Percentiles rank a stretch among this genome's conserved stretches.
These are phyloP conservation scores for Temnothorax rugatulus DNA, from an alignment of 2,888 invertebrate species.

Conservation along the genomic window DNA sequence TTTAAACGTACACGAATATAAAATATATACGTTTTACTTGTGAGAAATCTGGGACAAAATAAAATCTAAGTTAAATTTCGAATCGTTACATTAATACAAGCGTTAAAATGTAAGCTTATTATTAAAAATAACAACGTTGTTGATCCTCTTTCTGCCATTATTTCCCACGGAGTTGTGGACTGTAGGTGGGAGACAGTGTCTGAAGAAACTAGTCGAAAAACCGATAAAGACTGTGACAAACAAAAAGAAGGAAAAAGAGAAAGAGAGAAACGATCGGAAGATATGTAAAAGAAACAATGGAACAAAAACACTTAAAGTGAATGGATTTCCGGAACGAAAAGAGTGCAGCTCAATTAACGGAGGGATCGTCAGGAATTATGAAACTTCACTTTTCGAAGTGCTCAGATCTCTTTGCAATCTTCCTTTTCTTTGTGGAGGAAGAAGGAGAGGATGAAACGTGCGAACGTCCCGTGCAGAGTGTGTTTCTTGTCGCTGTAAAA, in stretches of 20 bases:
- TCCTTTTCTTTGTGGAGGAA: background rate
- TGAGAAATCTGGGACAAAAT: background rate
- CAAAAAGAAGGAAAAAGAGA: constrained; percentile 23
- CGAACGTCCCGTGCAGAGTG: constrained; percentile 82
- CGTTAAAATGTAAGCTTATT: background rate
- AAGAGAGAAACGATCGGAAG: constrained; percentile 36
- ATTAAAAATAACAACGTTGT: background rate
- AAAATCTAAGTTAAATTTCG: background rate
- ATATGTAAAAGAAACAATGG: constrained; percentile 44
- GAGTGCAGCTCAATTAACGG: constrained; percentile 42
- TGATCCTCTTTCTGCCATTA: background rate
- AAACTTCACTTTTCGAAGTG: constrained; percentile 38
- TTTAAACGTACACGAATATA: background rate
- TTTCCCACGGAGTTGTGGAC: background rate
- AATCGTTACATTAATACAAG: background rate
- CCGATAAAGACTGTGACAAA: constrained; percentile 38
- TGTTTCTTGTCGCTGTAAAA: constrained; percentile 55
- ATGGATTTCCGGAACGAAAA: constrained; percentile 32
- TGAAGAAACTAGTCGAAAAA: constrained; percentile 52
- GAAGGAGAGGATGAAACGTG: constrained; percentile 71
- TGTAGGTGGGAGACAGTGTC: constrained; percentile 46
- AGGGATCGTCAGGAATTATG: constrained; percentile 29
- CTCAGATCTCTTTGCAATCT: constrained; percentile 31
- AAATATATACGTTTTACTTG: background rate
- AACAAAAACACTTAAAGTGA: constrained; percentile 40